Evolutionary conservation across 2,797 vertebrate species (phyloP).

Genomic region (Chiloscyllium punctatum): DNA sequence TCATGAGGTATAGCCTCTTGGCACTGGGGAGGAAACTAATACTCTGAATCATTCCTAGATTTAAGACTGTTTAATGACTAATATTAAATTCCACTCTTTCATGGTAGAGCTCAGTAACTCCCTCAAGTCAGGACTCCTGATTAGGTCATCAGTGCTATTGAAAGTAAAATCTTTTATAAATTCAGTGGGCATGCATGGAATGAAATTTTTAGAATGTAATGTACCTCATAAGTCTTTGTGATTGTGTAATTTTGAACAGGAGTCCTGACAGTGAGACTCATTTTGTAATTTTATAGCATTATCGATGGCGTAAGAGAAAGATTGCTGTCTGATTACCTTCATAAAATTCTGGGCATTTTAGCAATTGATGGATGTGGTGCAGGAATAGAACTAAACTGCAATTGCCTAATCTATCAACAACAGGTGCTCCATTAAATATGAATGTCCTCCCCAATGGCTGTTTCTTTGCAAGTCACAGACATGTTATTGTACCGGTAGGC

Average conservation of each 20-base stretch:
- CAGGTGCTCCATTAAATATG: too few species aligned
- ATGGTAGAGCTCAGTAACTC: not conserved
- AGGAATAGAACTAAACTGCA: not conserved
- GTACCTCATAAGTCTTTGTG: not conserved
- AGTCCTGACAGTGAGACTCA: not conserved
- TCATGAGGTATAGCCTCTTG: not conserved
- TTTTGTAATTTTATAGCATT: not conserved
- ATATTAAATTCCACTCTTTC: not conserved
- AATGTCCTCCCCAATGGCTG: not conserved
- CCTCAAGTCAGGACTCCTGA: not conserved
- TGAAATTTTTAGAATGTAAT: not conserved
- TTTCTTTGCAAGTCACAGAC: not conserved
- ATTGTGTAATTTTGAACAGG: slow-evolving; percentile 2
- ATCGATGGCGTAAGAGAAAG: not conserved
- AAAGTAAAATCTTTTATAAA: not conserved
- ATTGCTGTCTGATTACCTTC: not conserved
- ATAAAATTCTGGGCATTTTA: not conserved
- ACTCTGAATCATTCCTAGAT: not conserved
- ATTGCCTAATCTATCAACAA: not conserved
- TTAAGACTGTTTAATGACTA: not conserved
- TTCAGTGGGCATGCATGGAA: not conserved
- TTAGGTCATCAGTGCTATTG: not conserved
- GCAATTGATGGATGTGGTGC: not conserved
- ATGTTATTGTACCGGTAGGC: not conserved
- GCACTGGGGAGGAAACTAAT: not conserved